phyloP scores from a whole-genome alignment of 1,140 invertebrate genomes.

The Drosophila kurseongensis region DNA sequence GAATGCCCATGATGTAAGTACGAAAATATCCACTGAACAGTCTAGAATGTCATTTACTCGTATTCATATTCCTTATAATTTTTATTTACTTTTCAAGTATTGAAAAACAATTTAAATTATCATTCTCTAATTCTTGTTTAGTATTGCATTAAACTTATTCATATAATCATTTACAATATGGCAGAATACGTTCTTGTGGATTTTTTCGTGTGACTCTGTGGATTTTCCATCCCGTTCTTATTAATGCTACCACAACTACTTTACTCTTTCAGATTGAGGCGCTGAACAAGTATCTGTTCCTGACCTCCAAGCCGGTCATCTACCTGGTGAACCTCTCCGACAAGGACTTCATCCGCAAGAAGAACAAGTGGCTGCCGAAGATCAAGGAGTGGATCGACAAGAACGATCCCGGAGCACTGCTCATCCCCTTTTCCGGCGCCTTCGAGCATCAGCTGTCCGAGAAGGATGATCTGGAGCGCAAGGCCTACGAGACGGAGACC shows the following conservation, averaged over 20 bases:
- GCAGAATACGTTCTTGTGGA: not conserved
- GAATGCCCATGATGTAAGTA: slow-evolving; percentile 95
- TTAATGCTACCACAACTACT: not conserved
- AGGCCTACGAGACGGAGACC: slow-evolving; percentile 78
- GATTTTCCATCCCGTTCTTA: slow-evolving; percentile 62
- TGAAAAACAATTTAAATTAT: too few relatives aligned
- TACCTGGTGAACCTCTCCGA: slow-evolving; percentile 99
- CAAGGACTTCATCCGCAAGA: slow-evolving; percentile 99
- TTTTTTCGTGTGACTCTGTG: not conserved
- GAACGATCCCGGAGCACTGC: slow-evolving; percentile 95
- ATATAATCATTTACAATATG: too few relatives aligned
- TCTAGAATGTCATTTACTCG: not conserved
- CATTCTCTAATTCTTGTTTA: too few relatives aligned
- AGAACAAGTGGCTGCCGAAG: slow-evolving; percentile 99
- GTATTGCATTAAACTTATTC: too few relatives aligned
- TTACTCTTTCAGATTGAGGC: slow-evolving; percentile 93
- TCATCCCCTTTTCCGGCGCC: slow-evolving; percentile 98
- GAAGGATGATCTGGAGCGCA: slow-evolving; percentile 92
- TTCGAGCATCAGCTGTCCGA: slow-evolving; percentile 95
- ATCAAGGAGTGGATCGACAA: slow-evolving; percentile 99
- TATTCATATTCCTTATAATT: not conserved
- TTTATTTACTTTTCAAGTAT: not conserved
- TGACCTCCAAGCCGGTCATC: slow-evolving; percentile 99
- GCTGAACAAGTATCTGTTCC: slow-evolving; percentile 97
- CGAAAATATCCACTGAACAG: not conserved